These are phyloP conservation scores for Illadopsis cleaveri DNA, from an alignment of 2,113 vertebrate genomes.

Conservation along the genomic window DNA sequence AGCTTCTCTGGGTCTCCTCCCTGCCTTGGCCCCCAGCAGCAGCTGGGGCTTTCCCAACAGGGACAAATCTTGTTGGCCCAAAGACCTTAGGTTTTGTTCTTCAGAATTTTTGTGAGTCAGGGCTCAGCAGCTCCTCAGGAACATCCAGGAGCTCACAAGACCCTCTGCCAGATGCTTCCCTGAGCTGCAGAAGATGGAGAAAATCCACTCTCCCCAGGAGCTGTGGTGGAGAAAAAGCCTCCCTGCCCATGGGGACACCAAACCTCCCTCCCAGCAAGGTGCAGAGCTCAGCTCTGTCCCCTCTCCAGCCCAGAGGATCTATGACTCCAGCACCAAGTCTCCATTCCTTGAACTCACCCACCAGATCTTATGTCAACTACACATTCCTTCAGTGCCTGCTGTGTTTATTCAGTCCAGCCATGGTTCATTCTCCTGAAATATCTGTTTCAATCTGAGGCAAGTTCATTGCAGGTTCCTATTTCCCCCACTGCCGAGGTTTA, in stretches of 20 bases:
- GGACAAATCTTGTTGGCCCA: neutral
- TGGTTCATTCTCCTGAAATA: constrained; percentile 20
- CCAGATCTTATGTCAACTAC: neutral
- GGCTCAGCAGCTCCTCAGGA: too few relatives aligned
- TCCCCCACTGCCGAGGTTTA: neutral
- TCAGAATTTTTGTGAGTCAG: neutral
- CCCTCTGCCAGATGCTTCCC: neutral
- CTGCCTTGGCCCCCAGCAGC: neutral
- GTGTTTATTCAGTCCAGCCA: constrained; percentile 22
- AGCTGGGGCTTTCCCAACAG: neutral
- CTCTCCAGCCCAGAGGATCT: neutral
- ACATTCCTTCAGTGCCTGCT: constrained; percentile 14
- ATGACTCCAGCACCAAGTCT: neutral
- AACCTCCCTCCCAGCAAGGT: neutral
- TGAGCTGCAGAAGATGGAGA: neutral
- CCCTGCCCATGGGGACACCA: neutral
- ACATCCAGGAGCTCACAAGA: neutral
- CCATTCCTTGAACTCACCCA: constrained; percentile 2
- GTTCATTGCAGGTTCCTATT: constrained; percentile 20
- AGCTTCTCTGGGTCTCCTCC: neutral
- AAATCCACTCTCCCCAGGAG: neutral
- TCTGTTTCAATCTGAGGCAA: neutral
- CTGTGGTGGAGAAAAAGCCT: neutral
- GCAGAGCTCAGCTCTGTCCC: neutral
- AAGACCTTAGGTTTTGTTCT: neutral